Percentiles rank a stretch among this genome's conserved stretches.
Conservation (phyloP, 2,888 invertebrate genomes). For the Pheosia gnoma region DNA sequence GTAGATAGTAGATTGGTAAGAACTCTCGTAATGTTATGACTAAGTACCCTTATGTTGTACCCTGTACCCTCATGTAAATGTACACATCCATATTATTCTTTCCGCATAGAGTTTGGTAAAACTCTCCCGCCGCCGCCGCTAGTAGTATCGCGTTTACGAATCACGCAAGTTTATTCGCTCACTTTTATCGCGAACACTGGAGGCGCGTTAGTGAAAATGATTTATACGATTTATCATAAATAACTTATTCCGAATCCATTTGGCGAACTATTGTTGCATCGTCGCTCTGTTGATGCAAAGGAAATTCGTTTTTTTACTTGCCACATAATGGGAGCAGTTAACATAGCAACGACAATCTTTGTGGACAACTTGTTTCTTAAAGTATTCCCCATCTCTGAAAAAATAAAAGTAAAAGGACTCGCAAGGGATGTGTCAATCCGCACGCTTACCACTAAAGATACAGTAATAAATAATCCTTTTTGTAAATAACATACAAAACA, state of each 20-base stretch:
- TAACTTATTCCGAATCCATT: conserved; percentile 76
- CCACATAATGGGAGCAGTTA: background rate
- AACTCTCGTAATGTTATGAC: no score
- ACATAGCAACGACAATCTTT: no score
- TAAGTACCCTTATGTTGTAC: no score
- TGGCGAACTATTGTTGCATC: conserved; percentile 64
- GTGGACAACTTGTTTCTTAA: no score
- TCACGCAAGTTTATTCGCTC: conserved; percentile 80
- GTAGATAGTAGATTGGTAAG: no score
- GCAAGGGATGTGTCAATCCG: no score
- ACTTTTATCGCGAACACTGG: conserved; percentile 73
- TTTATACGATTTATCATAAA: conserved; percentile 83
- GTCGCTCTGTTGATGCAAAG: conserved; percentile 43
- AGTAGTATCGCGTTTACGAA: conserved; percentile 72
- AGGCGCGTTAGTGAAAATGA: conserved; percentile 78
- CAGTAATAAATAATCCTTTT: conserved; percentile 7
- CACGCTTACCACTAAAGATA: background rate
- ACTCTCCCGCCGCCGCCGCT: conserved; percentile 35
- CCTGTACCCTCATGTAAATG: no score
- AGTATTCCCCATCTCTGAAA: no score
- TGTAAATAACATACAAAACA: conserved; percentile 24
- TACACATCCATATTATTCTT: conserved; percentile 35
- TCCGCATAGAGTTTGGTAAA: conserved; percentile 40
- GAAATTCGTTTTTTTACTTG: conserved; percentile 47
- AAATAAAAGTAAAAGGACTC: no score